phyloP scores from a whole-genome alignment of 1,140 invertebrate genomes.

The Hyles euphorbiae region DNA sequence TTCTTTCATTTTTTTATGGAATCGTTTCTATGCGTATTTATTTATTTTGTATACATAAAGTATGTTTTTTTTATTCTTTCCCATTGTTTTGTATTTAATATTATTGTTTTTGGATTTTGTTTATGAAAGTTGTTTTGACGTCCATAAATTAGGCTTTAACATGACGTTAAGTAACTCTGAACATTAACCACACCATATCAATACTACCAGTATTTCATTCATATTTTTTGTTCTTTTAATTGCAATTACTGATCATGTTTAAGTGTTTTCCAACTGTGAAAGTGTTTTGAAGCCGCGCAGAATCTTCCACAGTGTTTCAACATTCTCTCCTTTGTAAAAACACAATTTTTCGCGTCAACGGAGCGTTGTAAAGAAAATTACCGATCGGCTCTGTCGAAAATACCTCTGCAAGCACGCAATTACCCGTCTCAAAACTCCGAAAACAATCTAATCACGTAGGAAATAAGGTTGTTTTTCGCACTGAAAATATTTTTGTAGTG shows the following conservation, averaged over 20 bases:
- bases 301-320: conserved; percentile 37
- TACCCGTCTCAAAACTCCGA: conserved; percentile 18
- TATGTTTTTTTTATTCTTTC: too few species aligned
- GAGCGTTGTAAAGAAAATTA: conserved; percentile 66
- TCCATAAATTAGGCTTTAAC: too few species aligned
- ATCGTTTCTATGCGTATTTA: neutral
- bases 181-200: too few species aligned
- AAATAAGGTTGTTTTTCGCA: conserved; percentile 30
- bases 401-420: conserved; percentile 33
- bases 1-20: neutral
- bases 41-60: neutral
- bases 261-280: conserved; percentile 1
- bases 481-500: conserved; percentile 15
- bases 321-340: conserved; percentile 50
- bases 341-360: conserved; percentile 65
- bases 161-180: too few species aligned
- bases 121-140: too few species aligned
- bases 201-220: too few species aligned
- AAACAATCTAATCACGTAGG: conserved; percentile 12
- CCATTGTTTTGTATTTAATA: too few species aligned
- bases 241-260: too few species aligned
- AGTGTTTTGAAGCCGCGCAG: conserved; percentile 29
- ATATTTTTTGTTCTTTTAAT: too few species aligned
- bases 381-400: conserved; percentile 46
- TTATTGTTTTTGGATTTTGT: too few species aligned